Percentiles rank a stretch among this genome's conserved stretches.
These are phyloP conservation scores for Callosobruchus maculatus DNA, from an alignment of 2,888 invertebrate genomes.

Conservation along the genomic window DNA sequence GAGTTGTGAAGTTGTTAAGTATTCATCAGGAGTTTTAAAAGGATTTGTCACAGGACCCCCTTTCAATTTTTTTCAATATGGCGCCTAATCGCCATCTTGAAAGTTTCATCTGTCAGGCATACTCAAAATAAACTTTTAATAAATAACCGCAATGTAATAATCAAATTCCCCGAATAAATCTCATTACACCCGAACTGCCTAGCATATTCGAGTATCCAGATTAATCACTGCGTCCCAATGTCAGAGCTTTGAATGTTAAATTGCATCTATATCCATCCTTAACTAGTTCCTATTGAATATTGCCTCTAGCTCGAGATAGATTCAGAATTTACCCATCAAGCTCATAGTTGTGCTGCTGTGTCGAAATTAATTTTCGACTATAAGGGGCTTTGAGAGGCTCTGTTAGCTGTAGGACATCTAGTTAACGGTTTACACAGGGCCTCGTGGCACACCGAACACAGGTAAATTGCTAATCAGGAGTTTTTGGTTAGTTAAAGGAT, in stretches of 20 bases:
- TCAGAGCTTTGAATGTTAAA: neutral
- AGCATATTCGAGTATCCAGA: neutral
- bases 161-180: neutral
- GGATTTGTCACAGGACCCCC: too few species aligned
- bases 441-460: neutral
- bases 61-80: too few species aligned
- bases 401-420: conserved; percentile 29
- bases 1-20: too few species aligned
- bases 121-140: too few species aligned
- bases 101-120: too few species aligned
- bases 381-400: neutral
- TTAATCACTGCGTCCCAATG: neutral
- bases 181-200: too few species aligned
- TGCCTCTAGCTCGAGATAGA: neutral
- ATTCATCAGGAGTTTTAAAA: too few species aligned
- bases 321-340: neutral
- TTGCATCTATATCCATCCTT: neutral
- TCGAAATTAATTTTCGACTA: neutral
- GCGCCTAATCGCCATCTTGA: too few species aligned
- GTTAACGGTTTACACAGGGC: conserved; percentile 40
- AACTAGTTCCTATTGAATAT: neutral
- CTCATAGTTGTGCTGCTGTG: neutral
- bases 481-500: neutral
- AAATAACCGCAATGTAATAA: neutral
- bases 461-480: neutral